phyloP scores from a whole-genome alignment of 2,888 invertebrate species.

The Chalcis sispes region DNA sequence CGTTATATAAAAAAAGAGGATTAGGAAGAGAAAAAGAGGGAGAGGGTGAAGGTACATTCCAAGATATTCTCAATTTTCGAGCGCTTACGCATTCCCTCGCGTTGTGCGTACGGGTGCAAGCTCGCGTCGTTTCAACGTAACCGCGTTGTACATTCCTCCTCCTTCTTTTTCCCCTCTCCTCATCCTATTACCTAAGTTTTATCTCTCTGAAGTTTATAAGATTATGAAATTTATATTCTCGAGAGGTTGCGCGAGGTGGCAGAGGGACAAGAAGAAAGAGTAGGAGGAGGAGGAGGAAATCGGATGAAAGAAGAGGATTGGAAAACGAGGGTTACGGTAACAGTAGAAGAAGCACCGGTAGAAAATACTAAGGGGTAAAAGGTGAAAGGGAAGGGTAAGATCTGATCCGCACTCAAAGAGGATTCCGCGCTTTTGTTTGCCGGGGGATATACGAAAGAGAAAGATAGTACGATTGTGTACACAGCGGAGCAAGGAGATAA shows the following conservation, averaged over 20 bases:
- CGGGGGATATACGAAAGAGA: constrained; percentile 28
- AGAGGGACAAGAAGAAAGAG: no score
- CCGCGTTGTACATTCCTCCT: constrained; percentile 41
- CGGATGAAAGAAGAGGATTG: no score
- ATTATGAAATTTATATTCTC: constrained; percentile 56
- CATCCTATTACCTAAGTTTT: constrained; percentile 46
- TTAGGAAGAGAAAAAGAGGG: no score
- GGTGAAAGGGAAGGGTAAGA: constrained; percentile 16
- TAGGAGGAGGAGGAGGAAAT: background rate
- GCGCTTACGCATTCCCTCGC: background rate
- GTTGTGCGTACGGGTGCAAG: no score
- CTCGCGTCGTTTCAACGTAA: constrained; percentile 7
- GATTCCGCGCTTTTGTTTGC: constrained; percentile 49
- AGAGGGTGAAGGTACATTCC: no score
- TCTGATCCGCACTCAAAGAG: constrained; percentile 45
- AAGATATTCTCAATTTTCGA: background rate
- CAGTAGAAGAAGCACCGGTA: no score
- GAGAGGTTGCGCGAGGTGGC: background rate
- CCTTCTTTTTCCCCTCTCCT: background rate
- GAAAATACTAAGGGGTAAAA: background rate
- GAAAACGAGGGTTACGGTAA: constrained; percentile 36
- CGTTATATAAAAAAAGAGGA: no score
- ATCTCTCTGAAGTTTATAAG: constrained; percentile 45
- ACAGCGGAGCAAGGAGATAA: background rate
- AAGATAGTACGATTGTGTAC: background rate